Evolutionary conservation across 2,888 invertebrate species (phyloP).

Genomic region (Didymodactylos carnosus): DNA sequence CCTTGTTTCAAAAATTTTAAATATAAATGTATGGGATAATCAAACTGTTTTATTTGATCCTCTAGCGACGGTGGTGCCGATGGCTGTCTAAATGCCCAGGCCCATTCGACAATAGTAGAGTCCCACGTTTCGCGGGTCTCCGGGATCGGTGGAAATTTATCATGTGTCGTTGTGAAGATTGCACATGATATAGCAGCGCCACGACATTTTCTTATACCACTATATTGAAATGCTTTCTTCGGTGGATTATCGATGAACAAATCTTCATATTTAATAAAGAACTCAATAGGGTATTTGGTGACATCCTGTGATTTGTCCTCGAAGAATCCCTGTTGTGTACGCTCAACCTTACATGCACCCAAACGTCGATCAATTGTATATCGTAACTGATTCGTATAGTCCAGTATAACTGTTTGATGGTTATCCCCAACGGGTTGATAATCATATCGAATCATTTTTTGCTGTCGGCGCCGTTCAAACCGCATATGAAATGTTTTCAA

Average conservation of each 20-base stretch:
- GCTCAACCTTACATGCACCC: background rate
- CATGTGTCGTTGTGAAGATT: background rate
- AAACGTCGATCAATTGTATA: background rate
- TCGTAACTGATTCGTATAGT: background rate
- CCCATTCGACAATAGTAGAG: background rate
- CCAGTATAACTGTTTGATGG: background rate
- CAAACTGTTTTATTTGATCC: too few relatives aligned
- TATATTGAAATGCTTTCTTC: background rate
- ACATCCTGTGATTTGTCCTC: too few relatives aligned
- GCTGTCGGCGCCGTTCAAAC: background rate
- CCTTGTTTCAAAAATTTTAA: background rate
- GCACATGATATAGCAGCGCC: background rate
- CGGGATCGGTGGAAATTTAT: background rate
- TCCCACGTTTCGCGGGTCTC: background rate
- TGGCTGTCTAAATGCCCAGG: background rate
- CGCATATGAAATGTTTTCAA: background rate
- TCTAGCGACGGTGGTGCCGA: too few relatives aligned
- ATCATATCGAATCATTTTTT: background rate
- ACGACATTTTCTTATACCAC: background rate
- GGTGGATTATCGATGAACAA: background rate
- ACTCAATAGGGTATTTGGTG: background rate
- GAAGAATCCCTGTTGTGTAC: too few relatives aligned
- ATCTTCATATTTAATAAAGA: background rate
- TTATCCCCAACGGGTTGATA: background rate
- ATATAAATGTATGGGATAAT: background rate